Conservation (phyloP, 1,140 invertebrate species). For the Trigoniulus corallinus region DNA sequence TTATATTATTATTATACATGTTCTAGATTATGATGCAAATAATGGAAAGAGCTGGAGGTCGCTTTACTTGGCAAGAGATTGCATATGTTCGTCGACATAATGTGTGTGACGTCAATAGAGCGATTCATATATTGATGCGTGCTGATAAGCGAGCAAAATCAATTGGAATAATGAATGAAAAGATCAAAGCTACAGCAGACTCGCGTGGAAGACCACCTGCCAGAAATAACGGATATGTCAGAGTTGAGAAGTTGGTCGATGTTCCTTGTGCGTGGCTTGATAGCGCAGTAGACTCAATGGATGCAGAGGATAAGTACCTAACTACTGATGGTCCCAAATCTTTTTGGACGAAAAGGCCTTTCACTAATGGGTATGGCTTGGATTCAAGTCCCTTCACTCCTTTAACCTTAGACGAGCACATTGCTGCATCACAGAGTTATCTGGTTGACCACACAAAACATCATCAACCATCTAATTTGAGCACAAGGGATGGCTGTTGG, state of each 20-base stretch:
- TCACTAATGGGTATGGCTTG: no score
- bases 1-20: not conserved
- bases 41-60: not conserved
- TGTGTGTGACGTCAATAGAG: not conserved
- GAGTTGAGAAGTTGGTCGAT: not conserved
- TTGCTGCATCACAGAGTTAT: not conserved
- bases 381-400: not conserved
- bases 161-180: not conserved
- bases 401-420: not conserved
- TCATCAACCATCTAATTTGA: not conserved
- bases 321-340: no score
- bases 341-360: no score
- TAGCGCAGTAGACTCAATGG: not conserved
- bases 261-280: not conserved
- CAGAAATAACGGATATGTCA: not conserved
- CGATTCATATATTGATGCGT: not conserved
- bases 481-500: not conserved
- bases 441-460: not conserved
- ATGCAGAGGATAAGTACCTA: not conserved
- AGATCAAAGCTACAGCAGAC: not conserved
- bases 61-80: not conserved
- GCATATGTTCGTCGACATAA: not conserved
- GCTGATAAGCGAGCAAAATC: not conserved
- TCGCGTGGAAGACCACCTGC: not conserved
- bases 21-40: not conserved